Percentiles rank a stretch among this genome's conserved stretches.
Evolutionary conservation across 1,140 invertebrate species (phyloP).

Genomic region (Ctenoplectra terminalis): DNA sequence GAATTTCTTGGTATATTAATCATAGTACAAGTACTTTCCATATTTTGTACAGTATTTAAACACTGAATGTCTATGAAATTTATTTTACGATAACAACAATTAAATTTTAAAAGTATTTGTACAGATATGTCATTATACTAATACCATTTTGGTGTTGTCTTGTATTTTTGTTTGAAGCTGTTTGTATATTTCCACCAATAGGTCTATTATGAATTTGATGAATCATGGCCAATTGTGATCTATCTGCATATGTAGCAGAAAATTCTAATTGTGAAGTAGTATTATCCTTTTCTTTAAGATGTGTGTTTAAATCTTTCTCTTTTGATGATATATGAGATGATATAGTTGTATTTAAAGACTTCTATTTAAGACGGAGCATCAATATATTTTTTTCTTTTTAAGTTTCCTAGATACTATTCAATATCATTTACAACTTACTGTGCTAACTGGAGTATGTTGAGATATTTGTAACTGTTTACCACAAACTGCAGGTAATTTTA

Average conservation of each 20-base stretch:
- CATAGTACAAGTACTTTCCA: neutral
- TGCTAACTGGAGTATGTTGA: neutral
- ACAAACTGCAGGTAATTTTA: slow-evolving; percentile 57
- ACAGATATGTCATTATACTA: neutral
- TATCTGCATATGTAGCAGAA: neutral
- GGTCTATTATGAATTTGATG: slow-evolving; percentile 14
- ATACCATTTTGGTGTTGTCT: neutral
- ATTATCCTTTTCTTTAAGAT: neutral
- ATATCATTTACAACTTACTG: neutral
- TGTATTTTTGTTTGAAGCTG: neutral
- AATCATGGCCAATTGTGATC: slow-evolving; percentile 14
- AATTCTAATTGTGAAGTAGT: slow-evolving; percentile 1
- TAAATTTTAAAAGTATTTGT: neutral
- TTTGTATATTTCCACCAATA: neutral
- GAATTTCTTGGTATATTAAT: neutral
- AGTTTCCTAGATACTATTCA: neutral
- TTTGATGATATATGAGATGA: neutral
- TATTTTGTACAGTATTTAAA: neutral
- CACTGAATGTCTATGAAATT: neutral
- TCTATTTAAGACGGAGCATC: neutral
- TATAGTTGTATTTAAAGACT: neutral
- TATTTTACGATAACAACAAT: neutral
- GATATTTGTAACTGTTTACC: slow-evolving; percentile 58
- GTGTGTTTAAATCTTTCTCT: neutral
- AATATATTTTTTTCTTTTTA: neutral